Conservation (phyloP, 2,113 vertebrate species). For the Seriola dumerili region DNA sequence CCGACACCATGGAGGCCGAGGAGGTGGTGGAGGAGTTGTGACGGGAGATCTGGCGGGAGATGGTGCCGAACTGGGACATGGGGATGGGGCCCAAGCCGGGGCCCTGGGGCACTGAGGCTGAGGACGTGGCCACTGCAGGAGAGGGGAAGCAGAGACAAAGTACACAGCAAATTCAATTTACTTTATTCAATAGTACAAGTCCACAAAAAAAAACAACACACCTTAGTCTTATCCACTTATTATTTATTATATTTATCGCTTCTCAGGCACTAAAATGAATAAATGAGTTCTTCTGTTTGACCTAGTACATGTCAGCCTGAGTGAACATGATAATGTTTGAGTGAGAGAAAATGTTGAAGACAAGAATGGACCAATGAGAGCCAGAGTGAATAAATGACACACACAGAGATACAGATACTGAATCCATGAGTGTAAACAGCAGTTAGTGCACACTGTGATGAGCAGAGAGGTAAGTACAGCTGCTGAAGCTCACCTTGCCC, state of each 20-base stretch:
- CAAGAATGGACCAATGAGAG: not conserved
- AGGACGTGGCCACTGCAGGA: constrained; percentile 85
- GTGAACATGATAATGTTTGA: not conserved
- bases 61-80: constrained; percentile 99
- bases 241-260: no score
- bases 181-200: not conserved
- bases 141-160: constrained; percentile 34
- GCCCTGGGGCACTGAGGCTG: constrained; percentile 85
- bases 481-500: constrained; percentile 88
- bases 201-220: not conserved
- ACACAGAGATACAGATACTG: not conserved
- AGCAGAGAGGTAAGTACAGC: not conserved
- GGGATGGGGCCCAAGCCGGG: constrained; percentile 94
- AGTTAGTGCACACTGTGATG: not conserved
- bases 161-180: not conserved
- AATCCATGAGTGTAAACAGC: not conserved
- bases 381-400: not conserved
- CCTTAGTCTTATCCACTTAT: no score
- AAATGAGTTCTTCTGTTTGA: not conserved
- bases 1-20: constrained; percentile 96
- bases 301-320: not conserved
- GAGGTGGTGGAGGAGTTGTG: constrained; percentile 97
- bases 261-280: no score
- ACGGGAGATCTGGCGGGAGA: constrained; percentile 98
- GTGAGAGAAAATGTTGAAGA: not conserved